Base-by-base conservation (phyloP, 2,888 invertebrate species). In the Lathronympha strigana region DNA sequence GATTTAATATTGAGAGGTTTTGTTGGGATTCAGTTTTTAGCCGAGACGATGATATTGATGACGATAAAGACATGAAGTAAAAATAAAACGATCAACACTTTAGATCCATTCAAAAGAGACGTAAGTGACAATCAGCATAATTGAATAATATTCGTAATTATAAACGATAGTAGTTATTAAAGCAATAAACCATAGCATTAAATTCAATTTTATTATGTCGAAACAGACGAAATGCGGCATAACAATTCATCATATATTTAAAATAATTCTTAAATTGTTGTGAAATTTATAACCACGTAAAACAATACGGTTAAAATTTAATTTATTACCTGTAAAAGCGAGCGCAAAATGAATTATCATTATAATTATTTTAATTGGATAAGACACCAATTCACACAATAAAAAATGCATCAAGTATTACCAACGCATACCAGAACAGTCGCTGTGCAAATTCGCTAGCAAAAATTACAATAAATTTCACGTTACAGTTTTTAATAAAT, bases 401-500 rank as follows among this genome's bases (percentile, higher is more conserved):
- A 47, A 54, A 25, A 54, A 54, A 54, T 23, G 36, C 45, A 40
- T 38, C 15, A 53, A 54, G 33, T 50, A 58, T 38, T 23, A 50
- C 17, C 43, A 63, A 58, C 50, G 33, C 57, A 64, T 43, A 64
- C 58, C 58, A 64, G 25, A 57, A 53, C 73, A 72, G 71, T 84
- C 84, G 87, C 87, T 76, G 76, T 63, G 83, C 85, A 71, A 79
- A 80, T 82, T 84, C 85, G 83, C 86, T 67, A 61, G 66, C 66
- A 61, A 38, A n/a, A 21, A 49, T 47, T 58, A 58, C 15, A 49
- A 58, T 38, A 40, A 6, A 54, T 11, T 43, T 31, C 28, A 45
- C 43, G 45, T 57, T 45, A n/a, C n/a, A n/a, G n/a, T n/a, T n/a
- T n/a, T n/a, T n/a, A n/a, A n/a, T n/a, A n/a, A n/a, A n/a, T n/a